Evolutionary conservation across 1,140 invertebrate species (phyloP), one percentile per base, ranked within the genome.

Genomic region (Drosophila carrolli): DNA sequence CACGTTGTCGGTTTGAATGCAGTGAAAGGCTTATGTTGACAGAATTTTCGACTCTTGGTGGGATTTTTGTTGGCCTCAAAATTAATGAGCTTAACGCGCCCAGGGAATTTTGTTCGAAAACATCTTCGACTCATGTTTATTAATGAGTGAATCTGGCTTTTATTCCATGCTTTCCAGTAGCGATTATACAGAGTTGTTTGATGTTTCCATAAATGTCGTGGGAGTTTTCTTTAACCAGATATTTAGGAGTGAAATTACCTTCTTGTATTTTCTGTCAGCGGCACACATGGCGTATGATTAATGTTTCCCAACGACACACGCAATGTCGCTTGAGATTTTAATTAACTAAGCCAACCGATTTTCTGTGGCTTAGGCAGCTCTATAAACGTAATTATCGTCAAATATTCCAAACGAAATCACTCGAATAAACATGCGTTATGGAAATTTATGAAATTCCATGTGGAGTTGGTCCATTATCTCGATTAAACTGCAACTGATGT

Each of bases 141-240:
- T 71, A 71, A 71, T 71, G 67, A 71, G 65, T 23, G 32, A 71
- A 71, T 70, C 44, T 58, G 51, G 65, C 67, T 71, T 71, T 71
- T 65, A 71, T 70, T 62, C 48, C 57, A n/a, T 11, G 41, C 13
- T 27, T 13, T 32, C 8, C 16, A 35, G 10, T 19, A 32, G 9
- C 40, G 48, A 47, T 70, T 55, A 16, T 38, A n/a, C 6, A 14
- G 37, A n/a, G 32, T 29, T 56, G 9, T 71, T 56, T 70, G 44
- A 70, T 43, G 43, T 58, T 37, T 35, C 9, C 23, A 13, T 60
- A 9, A 10, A 43, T 14, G 32, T 10, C 4, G 10, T 19, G 62
- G 55, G 44, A 50, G 35, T 8, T 27, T 11, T 14, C 14, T 23
- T 32, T 53, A 32, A 50, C 14, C 8, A 14, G 9, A 61, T 61